Base-by-base conservation (phyloP, 2,797 vertebrate species). In the Chrysocyon brachyurus region DNA sequence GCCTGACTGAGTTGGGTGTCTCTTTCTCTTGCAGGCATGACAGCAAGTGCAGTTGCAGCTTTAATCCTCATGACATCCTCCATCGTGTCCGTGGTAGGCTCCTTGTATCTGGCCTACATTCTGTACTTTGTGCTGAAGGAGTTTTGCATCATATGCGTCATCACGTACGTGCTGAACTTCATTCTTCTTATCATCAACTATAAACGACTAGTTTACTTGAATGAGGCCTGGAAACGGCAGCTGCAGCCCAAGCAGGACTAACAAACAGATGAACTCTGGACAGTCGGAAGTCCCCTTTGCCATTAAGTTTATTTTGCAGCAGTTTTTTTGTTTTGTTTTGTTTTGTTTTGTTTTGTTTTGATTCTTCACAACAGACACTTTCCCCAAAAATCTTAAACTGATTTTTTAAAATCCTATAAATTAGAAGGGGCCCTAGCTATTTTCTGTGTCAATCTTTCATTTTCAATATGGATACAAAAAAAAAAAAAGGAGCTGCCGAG, bases 201-300 rank as follows among this genome's bases (percentile, higher is more conserved):
- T 99, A 99, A 99, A 99, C 99, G 99, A 99, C 99, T 99, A 98
- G 99, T 99, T 99, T 99, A 99, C 99, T 99, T 99, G 99, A 99
- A 99, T 5, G 99, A 99, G 98, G 99, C 99, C 98, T 99, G 99
- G 99, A 99, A 99, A 99, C 99, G 99, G 99, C 99, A 99, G 97
- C 99, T 99, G 97, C 99, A 99, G 98, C 99, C 98, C 97, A 99
- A 99, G 98, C 99, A 99, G 99, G 99, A 99, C 98, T 99, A 98
- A 99, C 77, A 54, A 98, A 99, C 99, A 98, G 98, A 98, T 97
- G 98, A 99, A 99, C 99, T 99, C 92, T 98, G 99, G 99, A 99
- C 99, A 99, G 99, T 99, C 99, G 98, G 99, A 99, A 99, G 99
- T 99, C 99, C 99, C 99, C 99, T 99, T 99, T 99, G 99, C 99